Evolutionary conservation across 2,888 invertebrate species (phyloP).

Genomic region (Drosophila prostipennis): DNA sequence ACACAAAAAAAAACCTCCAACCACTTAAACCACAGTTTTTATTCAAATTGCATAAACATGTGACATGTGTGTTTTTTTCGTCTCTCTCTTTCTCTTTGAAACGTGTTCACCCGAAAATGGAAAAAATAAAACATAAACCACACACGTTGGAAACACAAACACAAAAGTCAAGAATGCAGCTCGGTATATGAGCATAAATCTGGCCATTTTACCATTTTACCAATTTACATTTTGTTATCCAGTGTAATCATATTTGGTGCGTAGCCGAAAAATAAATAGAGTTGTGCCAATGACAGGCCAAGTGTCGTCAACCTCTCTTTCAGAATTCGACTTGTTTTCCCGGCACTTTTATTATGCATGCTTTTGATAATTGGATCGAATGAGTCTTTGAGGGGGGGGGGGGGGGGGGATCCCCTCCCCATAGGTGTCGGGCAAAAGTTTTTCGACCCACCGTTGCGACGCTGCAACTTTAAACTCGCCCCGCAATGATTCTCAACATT

Average conservation of each 20-base stretch:
- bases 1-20: neutral
- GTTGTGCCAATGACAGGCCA: conserved; percentile 61
- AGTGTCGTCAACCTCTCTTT: conserved; percentile 55
- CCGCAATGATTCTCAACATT: conserved; percentile 33
- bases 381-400: neutral
- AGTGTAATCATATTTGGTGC: conserved; percentile 46
- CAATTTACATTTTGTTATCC: conserved; percentile 6
- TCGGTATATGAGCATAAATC: neutral
- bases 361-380: conserved; percentile 52
- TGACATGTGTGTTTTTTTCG: conserved; percentile 1
- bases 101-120: neutral
- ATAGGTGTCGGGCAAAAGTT: conserved; percentile 16
- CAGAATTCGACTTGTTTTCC: conserved; percentile 34
- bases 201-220: neutral
- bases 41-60: conserved; percentile 9
- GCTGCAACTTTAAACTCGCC: conserved; percentile 29
- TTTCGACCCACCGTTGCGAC: neutral
- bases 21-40: conserved; percentile 6
- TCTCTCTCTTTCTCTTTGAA: neutral
- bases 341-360: conserved; percentile 67
- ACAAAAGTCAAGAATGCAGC: conserved; percentile 6
- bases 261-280: conserved; percentile 49
- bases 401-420: neutral
- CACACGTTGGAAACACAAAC: neutral
- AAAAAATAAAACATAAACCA: neutral